phyloP scores from a whole-genome alignment of 2,888 invertebrate species.

The Auanema sp. region DNA sequence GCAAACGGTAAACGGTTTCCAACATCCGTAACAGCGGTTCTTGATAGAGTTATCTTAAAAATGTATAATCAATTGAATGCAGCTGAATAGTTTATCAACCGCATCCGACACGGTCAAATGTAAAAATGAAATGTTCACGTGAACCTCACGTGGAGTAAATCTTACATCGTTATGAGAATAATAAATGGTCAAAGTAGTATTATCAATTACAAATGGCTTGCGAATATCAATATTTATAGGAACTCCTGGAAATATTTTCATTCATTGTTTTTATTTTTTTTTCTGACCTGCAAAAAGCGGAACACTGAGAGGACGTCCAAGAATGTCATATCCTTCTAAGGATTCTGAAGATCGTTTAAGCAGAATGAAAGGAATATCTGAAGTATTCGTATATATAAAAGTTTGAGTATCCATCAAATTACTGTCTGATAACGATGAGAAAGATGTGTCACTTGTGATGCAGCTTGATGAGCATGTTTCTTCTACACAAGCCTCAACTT shows the following conservation, averaged over 20 bases:
- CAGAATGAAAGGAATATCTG: slow-evolving; percentile 15
- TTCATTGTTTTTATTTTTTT: neutral
- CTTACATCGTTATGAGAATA: neutral
- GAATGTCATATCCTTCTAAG: slow-evolving; percentile 10
- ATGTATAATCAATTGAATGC: too few species aligned
- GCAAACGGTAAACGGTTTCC: neutral
- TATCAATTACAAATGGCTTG: slow-evolving; percentile 18
- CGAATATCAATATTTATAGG: slow-evolving; percentile 6
- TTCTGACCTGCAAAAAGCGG: neutral
- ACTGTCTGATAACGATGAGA: slow-evolving; percentile 4
- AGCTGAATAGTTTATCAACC: too few species aligned
- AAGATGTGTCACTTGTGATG: slow-evolving; percentile 25
- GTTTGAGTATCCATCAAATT: too few species aligned
- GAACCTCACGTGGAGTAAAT: too few species aligned
- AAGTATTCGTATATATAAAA: slow-evolving; percentile 16
- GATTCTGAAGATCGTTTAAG: neutral
- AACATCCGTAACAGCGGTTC: neutral
- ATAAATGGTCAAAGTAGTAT: slow-evolving; percentile 10
- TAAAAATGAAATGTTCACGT: too few species aligned
- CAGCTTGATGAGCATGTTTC: slow-evolving; percentile 31
- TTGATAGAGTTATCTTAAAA: too few species aligned
- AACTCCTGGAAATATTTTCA: neutral
- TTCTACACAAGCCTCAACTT: slow-evolving; percentile 27
- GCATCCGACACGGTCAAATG: too few species aligned
- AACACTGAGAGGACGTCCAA: slow-evolving; percentile 13